Conservation (phyloP, 53 echinoderm and acorn worm genomes). For the Holothuria leucospilota region DNA sequence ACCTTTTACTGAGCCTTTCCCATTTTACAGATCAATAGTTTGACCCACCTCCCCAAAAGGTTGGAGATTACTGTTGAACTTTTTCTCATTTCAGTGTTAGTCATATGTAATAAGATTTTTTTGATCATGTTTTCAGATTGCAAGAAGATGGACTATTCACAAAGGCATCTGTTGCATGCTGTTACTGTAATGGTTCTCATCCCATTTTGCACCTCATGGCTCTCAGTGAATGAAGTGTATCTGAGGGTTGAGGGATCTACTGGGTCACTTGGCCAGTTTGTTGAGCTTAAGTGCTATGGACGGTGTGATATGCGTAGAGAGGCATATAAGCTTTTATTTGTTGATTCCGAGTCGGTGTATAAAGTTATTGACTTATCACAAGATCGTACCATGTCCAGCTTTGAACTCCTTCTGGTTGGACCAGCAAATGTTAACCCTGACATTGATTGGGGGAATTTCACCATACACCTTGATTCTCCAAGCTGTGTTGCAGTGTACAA, state of each 20-base stretch:
- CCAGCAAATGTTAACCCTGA: neutral
- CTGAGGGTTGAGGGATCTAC: slow-evolving; percentile 2
- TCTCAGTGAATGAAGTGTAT: slow-evolving; percentile 13
- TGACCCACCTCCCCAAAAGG: too few relatives aligned
- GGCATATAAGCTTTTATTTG: slow-evolving; percentile 18
- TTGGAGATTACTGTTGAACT: too few relatives aligned
- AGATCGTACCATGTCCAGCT: neutral
- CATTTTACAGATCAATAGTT: too few relatives aligned
- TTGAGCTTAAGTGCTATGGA: slow-evolving; percentile 15
- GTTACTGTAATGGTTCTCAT: too few relatives aligned
- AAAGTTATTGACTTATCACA: slow-evolving; percentile 5
- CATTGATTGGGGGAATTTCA: slow-evolving; percentile 17
- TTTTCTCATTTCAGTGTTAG: too few relatives aligned
- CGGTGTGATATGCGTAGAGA: neutral
- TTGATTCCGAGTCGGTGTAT: slow-evolving; percentile 4
- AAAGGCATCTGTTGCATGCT: too few relatives aligned
- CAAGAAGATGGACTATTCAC: too few relatives aligned
- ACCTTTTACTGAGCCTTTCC: too few relatives aligned
- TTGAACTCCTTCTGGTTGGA: slow-evolving; percentile 21
- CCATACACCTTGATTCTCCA: slow-evolving; percentile 27
- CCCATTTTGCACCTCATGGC: neutral
- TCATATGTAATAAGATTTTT: too few relatives aligned
- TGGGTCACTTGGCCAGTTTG: slow-evolving; percentile 1
- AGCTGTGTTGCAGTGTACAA: neutral
- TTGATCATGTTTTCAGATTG: too few relatives aligned